Evolutionary conservation across 2,888 invertebrate species (phyloP).

Genomic region (Tetragnatha montana): DNA sequence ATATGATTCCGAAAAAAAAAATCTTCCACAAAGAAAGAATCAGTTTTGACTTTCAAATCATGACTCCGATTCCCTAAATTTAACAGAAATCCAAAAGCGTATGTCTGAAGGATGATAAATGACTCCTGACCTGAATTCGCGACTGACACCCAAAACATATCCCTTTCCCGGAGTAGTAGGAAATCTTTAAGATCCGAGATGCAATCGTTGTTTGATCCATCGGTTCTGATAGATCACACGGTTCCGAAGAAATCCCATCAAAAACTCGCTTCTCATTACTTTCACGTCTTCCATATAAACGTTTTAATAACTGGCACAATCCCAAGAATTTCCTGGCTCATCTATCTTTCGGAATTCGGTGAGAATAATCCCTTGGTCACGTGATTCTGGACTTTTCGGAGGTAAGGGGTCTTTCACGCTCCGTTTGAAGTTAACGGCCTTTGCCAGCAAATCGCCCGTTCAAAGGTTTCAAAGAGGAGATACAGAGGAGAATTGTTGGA

Average conservation of each 20-base stretch:
- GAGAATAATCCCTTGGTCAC: not conserved
- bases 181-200: not conserved
- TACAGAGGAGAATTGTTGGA: too few species aligned
- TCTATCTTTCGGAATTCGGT: conserved; percentile 1
- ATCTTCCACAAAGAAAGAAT: too few species aligned
- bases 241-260: not conserved
- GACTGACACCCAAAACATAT: not conserved
- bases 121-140: too few species aligned
- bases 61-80: too few species aligned
- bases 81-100: too few species aligned
- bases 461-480: too few species aligned
- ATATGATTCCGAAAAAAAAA: too few species aligned
- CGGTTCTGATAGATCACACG: not conserved
- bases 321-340: conserved; percentile 17
- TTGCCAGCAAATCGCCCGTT: not conserved
- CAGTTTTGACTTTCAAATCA: too few species aligned
- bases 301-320: conserved; percentile 16
- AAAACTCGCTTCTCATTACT: conserved; percentile 25
- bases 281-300: conserved; percentile 20
- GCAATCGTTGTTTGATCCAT: not conserved
- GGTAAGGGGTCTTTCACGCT: not conserved
- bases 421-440: not conserved
- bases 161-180: not conserved
- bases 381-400: not conserved
- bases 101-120: too few species aligned